phyloP scores from a whole-genome alignment of 1,140 invertebrate genomes.

The Gryllus bimaculatus region DNA sequence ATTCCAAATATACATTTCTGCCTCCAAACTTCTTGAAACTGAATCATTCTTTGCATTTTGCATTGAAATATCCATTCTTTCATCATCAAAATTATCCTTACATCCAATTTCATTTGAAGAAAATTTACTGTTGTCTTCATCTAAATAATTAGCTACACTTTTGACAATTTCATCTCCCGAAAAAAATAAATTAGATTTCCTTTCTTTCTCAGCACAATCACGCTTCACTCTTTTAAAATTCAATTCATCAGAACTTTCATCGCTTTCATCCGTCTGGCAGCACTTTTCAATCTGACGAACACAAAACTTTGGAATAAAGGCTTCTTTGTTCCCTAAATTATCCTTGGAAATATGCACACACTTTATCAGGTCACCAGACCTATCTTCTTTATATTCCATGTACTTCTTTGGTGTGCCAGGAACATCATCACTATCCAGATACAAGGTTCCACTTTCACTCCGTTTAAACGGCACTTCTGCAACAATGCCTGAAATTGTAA shows the following conservation, averaged over 20 bases:
- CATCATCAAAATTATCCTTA: not conserved
- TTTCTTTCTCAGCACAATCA: not conserved
- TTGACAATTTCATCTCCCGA: constrained; percentile 25
- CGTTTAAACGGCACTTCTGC: constrained; percentile 41
- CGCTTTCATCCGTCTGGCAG: constrained; percentile 39
- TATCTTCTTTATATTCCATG: constrained; percentile 42
- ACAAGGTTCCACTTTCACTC: constrained; percentile 32
- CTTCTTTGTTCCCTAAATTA: constrained; percentile 27
- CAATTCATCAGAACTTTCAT: constrained; percentile 24
- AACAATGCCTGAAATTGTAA: constrained; percentile 51
- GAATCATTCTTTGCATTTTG: not conserved
- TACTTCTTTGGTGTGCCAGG: constrained; percentile 38
- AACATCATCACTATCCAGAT: constrained; percentile 30
- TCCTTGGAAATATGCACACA: constrained; percentile 6
- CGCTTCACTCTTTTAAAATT: constrained; percentile 19
- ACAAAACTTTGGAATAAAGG: constrained; percentile 42
- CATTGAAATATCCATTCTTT: not conserved
- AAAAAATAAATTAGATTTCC: constrained; percentile 21
- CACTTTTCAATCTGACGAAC: constrained; percentile 46
- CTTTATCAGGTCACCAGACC: constrained; percentile 14
- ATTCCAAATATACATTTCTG: not conserved
- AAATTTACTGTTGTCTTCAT: constrained; percentile 10
- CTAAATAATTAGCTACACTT: constrained; percentile 5
- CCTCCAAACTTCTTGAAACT: not conserved
- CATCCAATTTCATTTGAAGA: not conserved